Evolutionary conservation across 2,797 vertebrate genomes (phyloP), one percentile per base, ranked within the genome.

Genomic region (Pteropus rufus): DNA sequence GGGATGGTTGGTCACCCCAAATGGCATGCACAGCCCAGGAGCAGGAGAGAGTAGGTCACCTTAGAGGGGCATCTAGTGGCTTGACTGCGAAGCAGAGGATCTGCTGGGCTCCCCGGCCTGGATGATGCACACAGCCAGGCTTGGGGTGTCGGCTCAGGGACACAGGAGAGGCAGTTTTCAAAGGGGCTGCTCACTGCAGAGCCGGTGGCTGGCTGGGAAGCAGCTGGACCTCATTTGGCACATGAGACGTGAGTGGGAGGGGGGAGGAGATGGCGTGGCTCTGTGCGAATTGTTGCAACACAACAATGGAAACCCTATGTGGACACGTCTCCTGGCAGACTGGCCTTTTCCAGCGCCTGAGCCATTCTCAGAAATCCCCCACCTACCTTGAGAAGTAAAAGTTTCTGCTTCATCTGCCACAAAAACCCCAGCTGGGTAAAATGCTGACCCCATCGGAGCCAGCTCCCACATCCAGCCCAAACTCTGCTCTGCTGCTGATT

Each of bases 201-300:
- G 70, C 34, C 1, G 12, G 39, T 4, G 29, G 26, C 19, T 19
- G 54, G 75, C 65, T 19, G 12, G 36, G 58, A 52, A 31, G 60
- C 95, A 95, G 94, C 92, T 97, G 95, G 29, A 64, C 62, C 77
- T 76, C 39, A 24, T 36, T 52, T n/a, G 77, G 44, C 34, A 31
- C 34, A 44, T 0, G 2, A 58, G 29, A 39, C 46, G 31, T 5
- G 19, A 39, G 52, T 41, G 10, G 52, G 49, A 10, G 1, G 18
- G 41, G 39, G 44, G 29, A 76, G 16, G 56, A 21, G 6, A 10
- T 10, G 29, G 52, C 1, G 1, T 3, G 34, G 49, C 23, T 83
- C 64, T 46, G 36, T 11, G 58, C 41, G 75, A 85, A 56, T 14
- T 60, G 23, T 46, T 60, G 52, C 49, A 88, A 80, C 58, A 21